Conservation (phyloP, 2,888 invertebrate species). For the Lacanobia wlatinum region DNA sequence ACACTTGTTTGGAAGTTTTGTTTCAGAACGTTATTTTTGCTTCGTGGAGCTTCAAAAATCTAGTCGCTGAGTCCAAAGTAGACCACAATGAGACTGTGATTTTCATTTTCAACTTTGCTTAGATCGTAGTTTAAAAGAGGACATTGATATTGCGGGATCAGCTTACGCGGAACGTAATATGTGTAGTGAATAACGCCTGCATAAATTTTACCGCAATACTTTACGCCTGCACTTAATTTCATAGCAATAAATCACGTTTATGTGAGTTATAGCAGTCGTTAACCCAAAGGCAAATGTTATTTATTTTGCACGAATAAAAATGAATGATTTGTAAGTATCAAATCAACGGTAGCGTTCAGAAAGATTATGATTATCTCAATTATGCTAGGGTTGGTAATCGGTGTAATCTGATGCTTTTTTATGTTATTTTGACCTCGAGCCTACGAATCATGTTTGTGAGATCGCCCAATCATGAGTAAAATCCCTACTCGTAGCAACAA, state of each 20-base stretch:
- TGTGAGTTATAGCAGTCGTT: not conserved
- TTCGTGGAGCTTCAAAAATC: not conserved
- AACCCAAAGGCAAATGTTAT: slow-evolving; percentile 2
- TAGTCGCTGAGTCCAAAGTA: not conserved
- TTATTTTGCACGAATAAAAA: not conserved
- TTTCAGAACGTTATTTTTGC: not conserved
- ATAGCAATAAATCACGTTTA: slow-evolving; percentile 29
- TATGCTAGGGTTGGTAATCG: not conserved
- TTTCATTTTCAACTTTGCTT: not conserved
- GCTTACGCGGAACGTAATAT: not conserved
- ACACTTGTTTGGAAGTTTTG: slow-evolving; percentile 28
- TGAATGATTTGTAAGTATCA: not conserved
- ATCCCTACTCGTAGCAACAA: not conserved
- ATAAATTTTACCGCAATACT: slow-evolving; percentile 2
- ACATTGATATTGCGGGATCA: not conserved
- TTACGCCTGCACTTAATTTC: slow-evolving; percentile 22
- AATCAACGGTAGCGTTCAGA: not conserved
- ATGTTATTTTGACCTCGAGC: not conserved
- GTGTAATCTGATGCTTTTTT: slow-evolving; percentile 13
- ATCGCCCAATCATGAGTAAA: slow-evolving; percentile 1
- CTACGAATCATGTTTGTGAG: not conserved
- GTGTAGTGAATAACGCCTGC: slow-evolving; percentile 18
- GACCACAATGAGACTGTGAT: not conserved
- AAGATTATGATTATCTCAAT: slow-evolving; percentile 7
- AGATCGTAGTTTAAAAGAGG: not conserved